Conservation (phyloP, 2,888 invertebrate species). For the Drosophila maculinotata region DNA sequence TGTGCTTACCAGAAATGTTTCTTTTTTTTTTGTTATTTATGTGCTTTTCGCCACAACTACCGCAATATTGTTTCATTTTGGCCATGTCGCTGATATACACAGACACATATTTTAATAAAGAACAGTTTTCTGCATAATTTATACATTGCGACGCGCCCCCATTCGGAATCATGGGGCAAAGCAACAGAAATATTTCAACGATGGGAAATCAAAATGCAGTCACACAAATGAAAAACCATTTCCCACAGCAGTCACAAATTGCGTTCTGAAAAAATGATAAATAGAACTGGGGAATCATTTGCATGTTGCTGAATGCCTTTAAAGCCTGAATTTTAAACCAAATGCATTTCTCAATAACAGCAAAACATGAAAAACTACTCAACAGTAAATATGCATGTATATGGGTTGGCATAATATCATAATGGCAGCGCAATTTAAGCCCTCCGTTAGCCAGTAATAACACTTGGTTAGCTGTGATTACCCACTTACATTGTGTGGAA, state of each 20-base stretch:
- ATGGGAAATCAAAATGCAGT: slow-evolving; percentile 45
- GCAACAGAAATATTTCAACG: slow-evolving; percentile 8
- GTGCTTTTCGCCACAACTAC: background rate
- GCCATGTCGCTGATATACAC: slow-evolving; percentile 7
- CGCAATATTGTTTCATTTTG: slow-evolving; percentile 1
- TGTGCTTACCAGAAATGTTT: background rate
- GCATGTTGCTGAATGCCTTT: slow-evolving; percentile 45
- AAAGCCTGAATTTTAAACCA: slow-evolving; percentile 54
- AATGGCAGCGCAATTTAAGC: slow-evolving; percentile 23
- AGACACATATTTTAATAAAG: slow-evolving; percentile 52
- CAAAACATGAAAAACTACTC: slow-evolving; percentile 69
- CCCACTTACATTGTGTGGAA: slow-evolving; percentile 40
- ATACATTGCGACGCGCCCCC: slow-evolving; percentile 37
- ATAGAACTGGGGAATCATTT: slow-evolving; percentile 31
- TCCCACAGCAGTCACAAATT: slow-evolving; percentile 32
- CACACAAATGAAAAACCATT: slow-evolving; percentile 54
- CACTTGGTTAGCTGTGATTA: slow-evolving; percentile 31
- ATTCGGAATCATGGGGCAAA: slow-evolving; percentile 15
- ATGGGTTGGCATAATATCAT: slow-evolving; percentile 27
- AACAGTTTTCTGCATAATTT: slow-evolving; percentile 49
- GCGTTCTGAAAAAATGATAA: slow-evolving; percentile 5
- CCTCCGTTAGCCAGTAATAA: slow-evolving; percentile 19
- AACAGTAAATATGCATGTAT: slow-evolving; percentile 11
- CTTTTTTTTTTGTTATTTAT: background rate
- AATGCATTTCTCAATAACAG: slow-evolving; percentile 31